Evolutionary conservation across 1,140 invertebrate genomes (phyloP).

Genomic region (Babylonia areolata): DNA sequence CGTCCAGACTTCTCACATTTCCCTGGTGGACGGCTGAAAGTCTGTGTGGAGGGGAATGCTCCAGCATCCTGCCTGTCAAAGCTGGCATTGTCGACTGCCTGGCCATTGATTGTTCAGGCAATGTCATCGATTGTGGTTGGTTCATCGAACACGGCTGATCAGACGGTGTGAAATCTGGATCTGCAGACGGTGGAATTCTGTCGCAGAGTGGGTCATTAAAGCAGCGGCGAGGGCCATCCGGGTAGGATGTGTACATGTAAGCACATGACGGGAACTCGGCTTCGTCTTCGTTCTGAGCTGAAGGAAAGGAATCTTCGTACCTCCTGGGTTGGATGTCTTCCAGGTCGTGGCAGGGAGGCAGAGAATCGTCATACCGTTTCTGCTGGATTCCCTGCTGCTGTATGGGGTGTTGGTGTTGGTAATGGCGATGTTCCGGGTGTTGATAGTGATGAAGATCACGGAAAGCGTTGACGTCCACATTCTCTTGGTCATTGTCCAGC

Average conservation of each 20-base stretch:
- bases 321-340: neutral
- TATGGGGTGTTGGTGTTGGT: neutral
- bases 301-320: neutral
- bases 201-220: too few relatives aligned
- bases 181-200: neutral
- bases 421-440: neutral
- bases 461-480: conserved; percentile 2
- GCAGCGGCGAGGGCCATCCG: neutral
- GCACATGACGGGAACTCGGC: neutral
- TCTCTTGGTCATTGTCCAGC: neutral
- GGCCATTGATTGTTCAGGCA: neutral
- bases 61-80: neutral
- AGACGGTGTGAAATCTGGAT: neutral
- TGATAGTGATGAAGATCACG: neutral
- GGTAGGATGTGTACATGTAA: neutral
- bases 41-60: neutral
- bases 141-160: neutral
- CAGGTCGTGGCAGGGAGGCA: neutral
- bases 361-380: neutral
- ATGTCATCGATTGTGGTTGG: neutral
- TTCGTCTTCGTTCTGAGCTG: neutral
- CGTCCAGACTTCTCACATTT: neutral
- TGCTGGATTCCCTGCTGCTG: neutral
- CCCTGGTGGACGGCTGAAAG: neutral
- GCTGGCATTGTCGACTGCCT: neutral